Evolutionary conservation across 2,797 vertebrate species (phyloP), one percentile per base, ranked within the genome.

Genomic region (Catamblyrhynchus diadema): DNA sequence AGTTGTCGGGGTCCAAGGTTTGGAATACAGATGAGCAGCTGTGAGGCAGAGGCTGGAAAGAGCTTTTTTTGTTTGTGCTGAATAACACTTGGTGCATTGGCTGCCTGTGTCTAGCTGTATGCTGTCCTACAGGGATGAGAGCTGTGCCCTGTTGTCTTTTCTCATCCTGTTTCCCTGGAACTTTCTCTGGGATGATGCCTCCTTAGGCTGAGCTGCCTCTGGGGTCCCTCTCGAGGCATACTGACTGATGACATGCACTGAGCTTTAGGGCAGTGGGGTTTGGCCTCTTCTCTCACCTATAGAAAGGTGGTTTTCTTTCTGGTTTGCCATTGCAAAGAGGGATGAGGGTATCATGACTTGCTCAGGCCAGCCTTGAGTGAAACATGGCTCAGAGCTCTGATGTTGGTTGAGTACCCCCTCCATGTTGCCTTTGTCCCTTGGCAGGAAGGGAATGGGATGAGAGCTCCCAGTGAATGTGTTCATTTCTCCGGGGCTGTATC

Each of bases 21-120:
- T 81, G 78, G 91, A 94, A 92, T 86, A 88, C 4, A 9, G 78
- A 66, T 89, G 64, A 86, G 56, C 81, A 95, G 86, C 86, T 87
- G 70, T 70, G 86, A 93, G 56, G 45, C 54, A 75, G 51, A 69
- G 62, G 23, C 62, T 86, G 86, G 71, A 84, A 92, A 66, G 70
- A 81, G 62, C 32, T 79, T 53, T 70, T 89, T 69, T 72, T 79
- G n/a, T 87, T 94, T 0, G 0, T 85, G 42, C 56, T 94, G 62
- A 85, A 54, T 87, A 77, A 65, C 0, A 1, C 60, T 51, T 51
- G 33, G 32, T 87, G 71, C 24, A 3, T 3, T 62, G 51, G 42
- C 86, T 86, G 73, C 27, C 54, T 84, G 42, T 53, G 19, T 69
- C 81, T 84, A 22, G 53, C 81, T 89, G 22, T 53, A 9, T 45